phyloP scores from a whole-genome alignment of 2,888 invertebrate genomes.

The Cephus spinipes region DNA sequence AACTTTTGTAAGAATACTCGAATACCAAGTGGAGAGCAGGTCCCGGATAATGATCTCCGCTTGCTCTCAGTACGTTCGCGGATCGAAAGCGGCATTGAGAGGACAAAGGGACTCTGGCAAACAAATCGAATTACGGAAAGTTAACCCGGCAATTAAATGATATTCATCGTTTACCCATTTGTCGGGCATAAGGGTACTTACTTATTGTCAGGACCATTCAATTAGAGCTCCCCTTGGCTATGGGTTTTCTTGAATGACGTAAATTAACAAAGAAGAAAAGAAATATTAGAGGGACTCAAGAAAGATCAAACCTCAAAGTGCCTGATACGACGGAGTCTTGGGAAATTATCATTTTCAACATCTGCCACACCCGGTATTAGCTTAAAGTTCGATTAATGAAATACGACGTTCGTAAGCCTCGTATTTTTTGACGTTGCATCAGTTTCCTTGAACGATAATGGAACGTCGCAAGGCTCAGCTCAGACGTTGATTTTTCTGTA shows the following conservation, averaged over 20 bases:
- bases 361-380: neutral
- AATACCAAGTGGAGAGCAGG: slow-evolving; percentile 22
- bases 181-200: neutral
- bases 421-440: too few species aligned
- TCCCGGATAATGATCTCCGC: neutral
- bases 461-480: too few species aligned
- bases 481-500: too few species aligned
- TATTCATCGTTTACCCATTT: slow-evolving; percentile 30
- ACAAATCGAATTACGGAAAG: slow-evolving; percentile 38
- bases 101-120: slow-evolving; percentile 12
- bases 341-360: too few species aligned
- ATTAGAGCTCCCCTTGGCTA: neutral
- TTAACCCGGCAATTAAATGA: slow-evolving; percentile 41
- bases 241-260: neutral
- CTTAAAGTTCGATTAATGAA: neutral
- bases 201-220: neutral
- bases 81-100: neutral
- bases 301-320: neutral
- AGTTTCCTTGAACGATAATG: too few species aligned
- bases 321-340: neutral
- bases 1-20: slow-evolving; percentile 30
- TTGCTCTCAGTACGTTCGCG: neutral
- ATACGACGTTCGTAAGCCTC: neutral
- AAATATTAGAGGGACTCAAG: neutral
- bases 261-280: too few species aligned